Evolutionary conservation across 2,113 vertebrate genomes (phyloP), one percentile per base, ranked within the genome.

Genomic region (Chrysochloris asiatica): DNA sequence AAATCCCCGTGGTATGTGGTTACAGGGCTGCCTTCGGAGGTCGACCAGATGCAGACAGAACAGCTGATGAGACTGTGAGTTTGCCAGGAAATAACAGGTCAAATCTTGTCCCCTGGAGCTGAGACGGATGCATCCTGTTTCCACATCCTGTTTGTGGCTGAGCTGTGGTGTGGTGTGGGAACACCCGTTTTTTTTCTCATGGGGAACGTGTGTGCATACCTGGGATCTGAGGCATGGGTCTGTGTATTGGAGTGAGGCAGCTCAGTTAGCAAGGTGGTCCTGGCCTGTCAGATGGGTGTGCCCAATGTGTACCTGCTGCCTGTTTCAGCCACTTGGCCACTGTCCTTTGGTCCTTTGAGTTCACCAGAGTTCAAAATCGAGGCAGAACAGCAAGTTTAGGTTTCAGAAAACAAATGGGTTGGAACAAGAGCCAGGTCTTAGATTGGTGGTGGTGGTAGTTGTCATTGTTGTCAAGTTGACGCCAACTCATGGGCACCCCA

Each of bases 61-160:
- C 82, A 82, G 92, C 95, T 94, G 95, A 94, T 97, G 96, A 96
- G 95, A 93, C 85, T 95, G 81, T 63, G 67, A 84, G 41, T 96
- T 96, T 92, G 88, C 80, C 94, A 95, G 98, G 98, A 98, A 97
- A 97, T 97, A 97, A n/a, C 97, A 98, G 98, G 97, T 97, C 97
- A 97, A 95, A 95, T 71, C 65, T 36, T 10, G 63, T 96, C 47
- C 86, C 96, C 96, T 92, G 93, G 94, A 97, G 95, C 95, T 79
- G 93, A 89, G 61, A 78, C 87, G 78, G 94, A 93, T 95, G 95
- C 95, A 96, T 98, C 97, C 98, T 97, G 97, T 95, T 83, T 96
- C 96, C 95, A 52, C 94, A 97, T 98, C 97, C 98, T 98, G 97
- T 98, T 98, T 98, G 97, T 88, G 93, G 63, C 61, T 56, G 91